Evolutionary conservation across 2,888 invertebrate species (phyloP).

Genomic region (Eumacrocentrus americanus): DNA sequence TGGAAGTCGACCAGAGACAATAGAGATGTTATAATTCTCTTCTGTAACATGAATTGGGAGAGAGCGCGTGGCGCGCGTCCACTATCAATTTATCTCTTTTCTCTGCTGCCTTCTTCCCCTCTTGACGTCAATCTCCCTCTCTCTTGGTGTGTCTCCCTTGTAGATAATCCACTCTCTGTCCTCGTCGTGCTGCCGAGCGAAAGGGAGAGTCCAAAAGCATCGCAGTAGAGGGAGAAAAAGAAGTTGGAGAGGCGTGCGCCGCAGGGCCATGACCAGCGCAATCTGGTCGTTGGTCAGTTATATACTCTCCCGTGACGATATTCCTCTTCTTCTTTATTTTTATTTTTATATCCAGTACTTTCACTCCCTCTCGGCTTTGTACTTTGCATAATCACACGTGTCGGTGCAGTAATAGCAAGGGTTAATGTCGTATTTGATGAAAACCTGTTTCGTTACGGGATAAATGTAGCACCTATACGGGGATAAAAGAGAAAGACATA

Average conservation of each 20-base stretch:
- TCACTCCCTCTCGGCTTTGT: background rate
- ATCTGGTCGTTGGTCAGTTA: conserved; percentile 55
- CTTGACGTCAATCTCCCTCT: conserved; percentile 30
- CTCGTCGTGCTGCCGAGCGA: conserved; percentile 24
- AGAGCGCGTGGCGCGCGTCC: conserved; percentile 56
- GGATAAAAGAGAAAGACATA: conserved; percentile 33
- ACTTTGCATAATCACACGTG: no score
- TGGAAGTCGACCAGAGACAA: background rate
- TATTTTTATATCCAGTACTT: conserved; percentile 1
- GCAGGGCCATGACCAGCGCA: conserved; percentile 56
- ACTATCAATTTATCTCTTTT: conserved; percentile 60
- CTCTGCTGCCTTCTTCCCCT: conserved; percentile 28
- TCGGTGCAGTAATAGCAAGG: no score
- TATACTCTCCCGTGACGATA: conserved; percentile 20
- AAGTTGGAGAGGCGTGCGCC: conserved; percentile 31
- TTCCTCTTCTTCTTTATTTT: conserved; percentile 17
- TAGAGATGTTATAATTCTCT: background rate
- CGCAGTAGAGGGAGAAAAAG: conserved; percentile 28
- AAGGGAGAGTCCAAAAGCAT: conserved; percentile 33
- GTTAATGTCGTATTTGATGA: conserved; percentile 4
- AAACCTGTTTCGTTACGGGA: conserved; percentile 24
- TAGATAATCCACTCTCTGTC: conserved; percentile 27
- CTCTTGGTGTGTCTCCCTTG: conserved; percentile 28
- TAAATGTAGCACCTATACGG: conserved; percentile 29
- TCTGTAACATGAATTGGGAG: background rate